A percentile compares a stretch with the other conserved stretches of the same genome.
Conservation (phyloP, 2,888 invertebrate genomes). For the Rhyacophila evoluta region DNA sequence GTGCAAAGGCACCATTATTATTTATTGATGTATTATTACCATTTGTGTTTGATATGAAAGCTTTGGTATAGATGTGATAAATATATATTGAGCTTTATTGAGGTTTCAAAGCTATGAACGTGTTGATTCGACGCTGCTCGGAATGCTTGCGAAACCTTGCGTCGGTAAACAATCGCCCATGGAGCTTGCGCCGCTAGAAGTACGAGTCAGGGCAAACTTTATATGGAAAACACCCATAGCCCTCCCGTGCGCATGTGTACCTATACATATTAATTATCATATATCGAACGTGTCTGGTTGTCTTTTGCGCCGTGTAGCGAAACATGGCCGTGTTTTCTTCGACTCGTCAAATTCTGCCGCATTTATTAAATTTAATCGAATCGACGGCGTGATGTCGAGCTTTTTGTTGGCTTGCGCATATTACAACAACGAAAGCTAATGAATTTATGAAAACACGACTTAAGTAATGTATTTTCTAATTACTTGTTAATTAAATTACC, state of each 20-base stretch:
- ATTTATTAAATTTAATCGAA: conserved; percentile 18
- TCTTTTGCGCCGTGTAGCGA: background rate
- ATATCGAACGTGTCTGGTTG: conserved; percentile 9
- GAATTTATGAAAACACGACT: conserved; percentile 8
- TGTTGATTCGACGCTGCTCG: background rate
- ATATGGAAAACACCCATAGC: background rate
- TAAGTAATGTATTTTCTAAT: conserved; percentile 16
- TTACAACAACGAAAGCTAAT: background rate
- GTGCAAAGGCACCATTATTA: no score
- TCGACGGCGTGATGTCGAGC: background rate
- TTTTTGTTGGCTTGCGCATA: background rate
- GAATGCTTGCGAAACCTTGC: background rate
- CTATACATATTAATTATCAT: conserved; percentile 21
- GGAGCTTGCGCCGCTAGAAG: background rate
- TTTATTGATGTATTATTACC: no score
- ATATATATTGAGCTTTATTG: background rate
- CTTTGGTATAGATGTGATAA: background rate
- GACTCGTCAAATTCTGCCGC: conserved; percentile 2
- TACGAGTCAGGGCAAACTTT: background rate
- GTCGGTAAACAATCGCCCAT: conserved; percentile 6
- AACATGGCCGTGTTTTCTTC: background rate
- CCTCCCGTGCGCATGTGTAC: conserved; percentile 5
- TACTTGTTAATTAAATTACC: conserved; percentile 16
- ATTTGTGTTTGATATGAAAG: no score
- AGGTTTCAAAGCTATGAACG: conserved; percentile 6